Base-by-base conservation (phyloP, 1,140 invertebrate species). In the Subanguina moxae region DNA sequence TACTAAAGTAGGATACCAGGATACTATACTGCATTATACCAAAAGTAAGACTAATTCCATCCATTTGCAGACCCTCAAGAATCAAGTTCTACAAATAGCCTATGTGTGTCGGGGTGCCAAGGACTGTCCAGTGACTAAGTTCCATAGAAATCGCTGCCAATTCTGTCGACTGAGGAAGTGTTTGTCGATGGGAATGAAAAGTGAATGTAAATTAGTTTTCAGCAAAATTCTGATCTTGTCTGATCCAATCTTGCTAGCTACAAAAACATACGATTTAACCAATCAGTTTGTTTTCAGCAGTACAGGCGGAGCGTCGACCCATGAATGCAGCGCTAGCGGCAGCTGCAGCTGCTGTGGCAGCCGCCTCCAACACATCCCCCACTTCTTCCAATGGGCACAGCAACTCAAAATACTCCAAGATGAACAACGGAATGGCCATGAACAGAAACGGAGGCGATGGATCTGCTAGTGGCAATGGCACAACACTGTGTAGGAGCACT, bases 111-210 rank as follows among this genome's bases (percentile, higher is more conserved):
- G 93, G 21, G 92, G 93, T 25, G 90, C 87, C 68, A 93, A 94
- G 85, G 91, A 92, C 82, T 97, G 94, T 83, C 91, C 94, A 84
- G 92, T 97, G 57, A 97, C 92, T 48, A 97, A 97, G 77, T 87
- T 97, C 70, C 97, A 84, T 83, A 87, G 94, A 61, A 95, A 97
- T 85, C 87, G 94, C 65, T 97, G 94, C 85, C 94, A 97, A 86
- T 96, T 94, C 85, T 97, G 94, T 85, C 88, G 94, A 64, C 87
- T 97, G 71, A 93, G 96, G 84, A 97, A 97, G 85, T 97, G 94
- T 84, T 86, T 97, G 21, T 88, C 90, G 48, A 94, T 93, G 87
- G 94, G 94, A 72, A 97, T 97, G 94, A 86, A 93, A 85, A 93
- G 91, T 86, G 94, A 97, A 88, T 95, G 93, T 96, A 90, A 92